Base-by-base conservation (phyloP, 2,113 vertebrate genomes). In the Sander lucioperca region DNA sequence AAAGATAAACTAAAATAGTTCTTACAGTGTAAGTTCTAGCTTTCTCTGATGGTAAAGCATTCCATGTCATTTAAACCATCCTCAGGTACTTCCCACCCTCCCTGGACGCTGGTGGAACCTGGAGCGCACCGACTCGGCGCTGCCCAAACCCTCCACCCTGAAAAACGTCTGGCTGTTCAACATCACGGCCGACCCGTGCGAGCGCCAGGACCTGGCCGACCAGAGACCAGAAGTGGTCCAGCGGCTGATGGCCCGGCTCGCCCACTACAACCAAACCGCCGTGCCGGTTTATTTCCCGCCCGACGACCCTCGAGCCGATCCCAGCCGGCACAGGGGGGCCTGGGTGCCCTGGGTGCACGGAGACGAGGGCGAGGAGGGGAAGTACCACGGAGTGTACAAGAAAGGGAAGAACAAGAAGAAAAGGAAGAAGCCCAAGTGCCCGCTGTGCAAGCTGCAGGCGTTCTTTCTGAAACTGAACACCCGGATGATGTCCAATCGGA, bases 31-130 rank as follows among this genome's bases (percentile, higher is more conserved):
- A 39, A 9, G 36, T 39, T 1, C 36, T 39, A 39, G 6, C 36
- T 8, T 39, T 39, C 36, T 39, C 36, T 39, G 39, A 10, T 39
- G 39, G 39, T 39, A 10, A 9, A 39, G 39, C 39, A 9, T 39
- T 39, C 39, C 39, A 0, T 39, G 39, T 43, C 39, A 10, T 43
- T 43, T 43, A 10, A 43, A 43, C 39, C 39, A 1, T 53, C 96
- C 94, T 0, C 97, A 99, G 95, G 96, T 96, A 0, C 92, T 98
- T 36, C 95, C 97, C 47, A 96, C 95, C 69, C 97, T 99, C 27
- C 96, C 96, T 0, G 97, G 96, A 5, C 97, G 95, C 87, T 99
- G 98, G 98, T 99, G 98, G 98, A 97, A 98, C 93, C 93, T 99
- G 16, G 98, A 99, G 63, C 95, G 97, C 4, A 88, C 95, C 90